These are phyloP conservation scores for Corythoichthys intestinalis DNA, from an alignment of 2,113 vertebrate species.

Conservation along the genomic window DNA sequence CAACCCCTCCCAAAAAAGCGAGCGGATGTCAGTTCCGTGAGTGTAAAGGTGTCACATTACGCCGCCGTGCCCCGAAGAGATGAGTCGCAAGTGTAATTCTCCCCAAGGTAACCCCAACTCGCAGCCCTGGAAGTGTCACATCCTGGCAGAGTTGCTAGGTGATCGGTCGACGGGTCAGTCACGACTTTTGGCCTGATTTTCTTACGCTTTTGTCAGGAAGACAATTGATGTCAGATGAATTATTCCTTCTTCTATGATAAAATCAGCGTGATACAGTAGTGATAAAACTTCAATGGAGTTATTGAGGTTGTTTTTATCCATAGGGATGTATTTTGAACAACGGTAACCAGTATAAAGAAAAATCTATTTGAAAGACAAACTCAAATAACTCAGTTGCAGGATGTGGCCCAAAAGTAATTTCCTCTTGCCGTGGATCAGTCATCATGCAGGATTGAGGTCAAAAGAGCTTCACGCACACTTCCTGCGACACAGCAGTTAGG, in stretches of 20 bases:
- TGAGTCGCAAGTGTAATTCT: slow-evolving; percentile 32
- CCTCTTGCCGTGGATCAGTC: slow-evolving; percentile 2
- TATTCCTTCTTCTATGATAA: too few species aligned
- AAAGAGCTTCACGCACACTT: neutral
- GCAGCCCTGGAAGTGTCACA: slow-evolving; percentile 50
- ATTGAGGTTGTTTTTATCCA: neutral
- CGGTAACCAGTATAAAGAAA: neutral
- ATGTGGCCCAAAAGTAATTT: neutral
- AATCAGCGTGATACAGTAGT: neutral
- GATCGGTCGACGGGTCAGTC: slow-evolving; percentile 31
- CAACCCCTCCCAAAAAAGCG: neutral
- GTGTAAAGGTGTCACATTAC: slow-evolving; percentile 35
- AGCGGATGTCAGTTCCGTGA: slow-evolving; percentile 28
- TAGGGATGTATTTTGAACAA: neutral
- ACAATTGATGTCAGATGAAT: slow-evolving; percentile 35
- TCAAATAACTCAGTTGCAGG: neutral
- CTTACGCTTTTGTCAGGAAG: slow-evolving; percentile 2
- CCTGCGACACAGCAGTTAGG: slow-evolving; percentile 12
- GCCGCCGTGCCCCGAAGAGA: neutral
- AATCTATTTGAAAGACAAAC: neutral
- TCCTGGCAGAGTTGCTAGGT: slow-evolving; percentile 27
- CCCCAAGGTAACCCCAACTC: slow-evolving; percentile 26
- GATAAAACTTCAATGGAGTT: neutral
- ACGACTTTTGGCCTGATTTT: slow-evolving; percentile 24
- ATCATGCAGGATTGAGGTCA: neutral